These are phyloP conservation scores for Microctonus hyperodae DNA, from an alignment of 2,888 invertebrate genomes.

Conservation along the genomic window DNA sequence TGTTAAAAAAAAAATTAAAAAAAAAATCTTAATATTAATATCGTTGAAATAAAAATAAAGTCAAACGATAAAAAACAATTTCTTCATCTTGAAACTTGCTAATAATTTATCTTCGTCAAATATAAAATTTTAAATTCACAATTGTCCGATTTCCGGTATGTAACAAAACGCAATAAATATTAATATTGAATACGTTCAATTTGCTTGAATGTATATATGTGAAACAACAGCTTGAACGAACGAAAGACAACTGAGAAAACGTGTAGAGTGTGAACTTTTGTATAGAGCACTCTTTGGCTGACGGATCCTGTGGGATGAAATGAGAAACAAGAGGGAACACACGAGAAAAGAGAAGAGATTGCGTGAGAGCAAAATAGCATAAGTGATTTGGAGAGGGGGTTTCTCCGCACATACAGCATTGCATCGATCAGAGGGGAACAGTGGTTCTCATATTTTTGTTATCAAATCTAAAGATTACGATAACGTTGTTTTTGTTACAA, in stretches of 20 bases:
- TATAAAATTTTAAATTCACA: not conserved
- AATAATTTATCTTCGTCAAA: not conserved
- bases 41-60: not conserved
- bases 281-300: slow-evolving; percentile 19
- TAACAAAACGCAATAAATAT: not conserved
- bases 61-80: not conserved
- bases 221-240: slow-evolving; percentile 35
- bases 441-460: slow-evolving; percentile 40
- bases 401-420: not conserved
- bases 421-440: slow-evolving; percentile 38
- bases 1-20: slow-evolving; percentile 31
- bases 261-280: slow-evolving; percentile 6
- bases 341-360: not conserved
- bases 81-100: not conserved
- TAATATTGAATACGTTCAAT: slow-evolving; percentile 14
- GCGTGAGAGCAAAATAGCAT: slow-evolving; percentile 30
- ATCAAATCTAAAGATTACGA: not conserved
- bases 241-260: slow-evolving; percentile 36
- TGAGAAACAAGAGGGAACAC: slow-evolving; percentile 27
- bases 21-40: slow-evolving; percentile 21
- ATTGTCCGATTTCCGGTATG: not conserved
- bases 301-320: slow-evolving; percentile 28
- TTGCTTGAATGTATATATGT: slow-evolving; percentile 17
- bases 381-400: slow-evolving; percentile 21
- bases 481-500: not conserved